Evolutionary conservation across 92 coral and sea anemone genomes (phyloP).

Genomic region (Paragorgia papillata): DNA sequence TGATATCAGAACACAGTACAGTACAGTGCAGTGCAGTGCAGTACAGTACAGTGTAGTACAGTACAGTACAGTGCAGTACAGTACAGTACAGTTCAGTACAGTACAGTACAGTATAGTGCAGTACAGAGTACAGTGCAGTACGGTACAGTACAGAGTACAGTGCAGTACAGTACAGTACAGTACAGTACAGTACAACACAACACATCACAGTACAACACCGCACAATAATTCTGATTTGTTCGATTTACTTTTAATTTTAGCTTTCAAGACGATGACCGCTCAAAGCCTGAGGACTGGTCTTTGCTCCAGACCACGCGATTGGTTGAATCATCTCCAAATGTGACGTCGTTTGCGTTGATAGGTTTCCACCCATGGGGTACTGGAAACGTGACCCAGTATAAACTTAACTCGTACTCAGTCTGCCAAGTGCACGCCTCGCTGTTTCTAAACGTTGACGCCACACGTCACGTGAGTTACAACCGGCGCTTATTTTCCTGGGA

Average conservation of each 20-base stretch:
- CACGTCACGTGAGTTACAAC: constrained; percentile 71
- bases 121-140: too few species aligned
- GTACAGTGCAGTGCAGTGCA: too few species aligned
- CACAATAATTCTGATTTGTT: too few species aligned
- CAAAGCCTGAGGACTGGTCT: constrained; percentile 64
- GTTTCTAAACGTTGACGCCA: constrained; percentile 67
- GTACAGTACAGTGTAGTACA: too few species aligned
- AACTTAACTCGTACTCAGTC: constrained; percentile 76
- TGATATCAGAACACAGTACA: constrained; percentile 1
- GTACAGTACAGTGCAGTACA: too few species aligned
- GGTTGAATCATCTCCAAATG: constrained; percentile 73
- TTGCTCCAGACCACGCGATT: constrained; percentile 65
- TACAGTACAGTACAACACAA: too few species aligned
- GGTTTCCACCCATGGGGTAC: constrained; percentile 85
- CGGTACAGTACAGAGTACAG: too few species aligned
- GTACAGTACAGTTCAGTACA: too few species aligned
- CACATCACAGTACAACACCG: too few species aligned
- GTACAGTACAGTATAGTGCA: too few species aligned
- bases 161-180: too few species aligned
- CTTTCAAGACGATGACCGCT: constrained; percentile 31
- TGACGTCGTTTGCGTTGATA: constrained; percentile 69
- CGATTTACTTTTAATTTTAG: background rate
- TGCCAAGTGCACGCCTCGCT: constrained; percentile 71
- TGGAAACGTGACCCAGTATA: constrained; percentile 57
- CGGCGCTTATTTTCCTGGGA: constrained; percentile 75